phyloP scores from a whole-genome alignment of 2,797 vertebrate genomes.

The Balearica regulorum region DNA sequence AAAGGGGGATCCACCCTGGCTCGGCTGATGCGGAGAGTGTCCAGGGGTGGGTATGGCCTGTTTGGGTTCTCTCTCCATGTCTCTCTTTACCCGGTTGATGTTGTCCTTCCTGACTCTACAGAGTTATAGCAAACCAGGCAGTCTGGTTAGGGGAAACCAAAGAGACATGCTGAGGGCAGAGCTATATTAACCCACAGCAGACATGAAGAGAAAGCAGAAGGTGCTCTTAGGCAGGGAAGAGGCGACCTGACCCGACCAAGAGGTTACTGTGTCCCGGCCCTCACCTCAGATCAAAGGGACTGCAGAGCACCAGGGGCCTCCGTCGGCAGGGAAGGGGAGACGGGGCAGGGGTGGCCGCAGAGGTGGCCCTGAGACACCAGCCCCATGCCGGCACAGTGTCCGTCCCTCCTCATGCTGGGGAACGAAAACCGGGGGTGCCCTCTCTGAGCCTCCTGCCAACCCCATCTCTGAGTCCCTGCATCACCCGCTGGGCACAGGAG shows the following conservation, averaged over 20 bases:
- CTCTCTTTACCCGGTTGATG: background rate
- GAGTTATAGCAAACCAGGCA: background rate
- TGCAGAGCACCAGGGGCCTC: background rate
- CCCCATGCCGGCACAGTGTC: background rate
- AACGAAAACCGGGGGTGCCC: fast-evolving
- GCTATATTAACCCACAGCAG: background rate
- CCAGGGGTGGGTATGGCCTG: fast-evolving
- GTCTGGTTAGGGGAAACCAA: background rate
- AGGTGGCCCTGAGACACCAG: too few species aligned
- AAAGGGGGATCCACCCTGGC: background rate
- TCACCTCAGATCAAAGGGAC: background rate
- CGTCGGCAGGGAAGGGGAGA: fast-evolving
- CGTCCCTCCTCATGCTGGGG: fast-evolving
- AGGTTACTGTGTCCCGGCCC: background rate
- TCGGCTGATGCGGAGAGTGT: background rate
- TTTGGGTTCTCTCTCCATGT: background rate
- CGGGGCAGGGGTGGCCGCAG: background rate
- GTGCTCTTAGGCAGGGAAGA: background rate
- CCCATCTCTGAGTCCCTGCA: background rate
- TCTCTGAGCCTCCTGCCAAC: background rate
- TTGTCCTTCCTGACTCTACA: background rate
- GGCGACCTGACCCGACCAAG: fast-evolving
- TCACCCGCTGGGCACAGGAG: background rate
- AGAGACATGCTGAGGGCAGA: background rate
- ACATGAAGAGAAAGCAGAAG: background rate